phyloP scores from a whole-genome alignment of 2,113 vertebrate genomes.

The Okapia johnstoni region DNA sequence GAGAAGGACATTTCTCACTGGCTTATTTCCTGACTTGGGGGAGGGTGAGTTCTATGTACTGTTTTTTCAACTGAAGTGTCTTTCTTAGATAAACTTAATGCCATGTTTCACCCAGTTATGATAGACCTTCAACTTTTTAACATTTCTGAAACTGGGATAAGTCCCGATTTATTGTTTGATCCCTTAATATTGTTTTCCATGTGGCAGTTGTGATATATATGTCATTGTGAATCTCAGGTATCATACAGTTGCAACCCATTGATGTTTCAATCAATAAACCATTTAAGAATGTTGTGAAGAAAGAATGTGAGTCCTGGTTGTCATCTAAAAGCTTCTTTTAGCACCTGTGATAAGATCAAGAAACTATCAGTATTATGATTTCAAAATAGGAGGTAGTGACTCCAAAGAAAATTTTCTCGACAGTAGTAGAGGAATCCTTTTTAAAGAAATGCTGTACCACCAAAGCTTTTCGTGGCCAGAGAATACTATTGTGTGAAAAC shows the following conservation, averaged over 20 bases:
- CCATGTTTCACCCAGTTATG: neutral
- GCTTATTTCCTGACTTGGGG: neutral
- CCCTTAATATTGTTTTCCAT: neutral
- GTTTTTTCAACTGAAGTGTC: neutral
- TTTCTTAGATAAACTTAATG: neutral
- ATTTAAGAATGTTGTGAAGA: neutral
- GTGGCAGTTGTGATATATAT: neutral
- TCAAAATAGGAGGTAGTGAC: neutral
- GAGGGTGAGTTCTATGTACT: neutral
- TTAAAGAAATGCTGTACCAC: neutral
- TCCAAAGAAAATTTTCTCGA: conserved; percentile 11
- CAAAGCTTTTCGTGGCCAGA: neutral
- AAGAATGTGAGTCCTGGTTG: neutral
- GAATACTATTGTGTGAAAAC: neutral
- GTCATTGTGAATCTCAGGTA: neutral
- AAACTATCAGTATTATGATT: neutral
- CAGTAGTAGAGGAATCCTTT: neutral
- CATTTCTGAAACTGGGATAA: neutral
- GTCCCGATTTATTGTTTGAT: neutral
- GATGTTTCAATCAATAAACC: neutral
- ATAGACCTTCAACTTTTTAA: neutral
- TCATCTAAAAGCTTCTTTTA: neutral
- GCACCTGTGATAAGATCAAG: neutral
- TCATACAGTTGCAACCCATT: neutral
- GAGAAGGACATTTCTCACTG: neutral